These are phyloP conservation scores for Hydrolagus colliei DNA, from an alignment of 2,797 vertebrate species.

Conservation along the genomic window DNA sequence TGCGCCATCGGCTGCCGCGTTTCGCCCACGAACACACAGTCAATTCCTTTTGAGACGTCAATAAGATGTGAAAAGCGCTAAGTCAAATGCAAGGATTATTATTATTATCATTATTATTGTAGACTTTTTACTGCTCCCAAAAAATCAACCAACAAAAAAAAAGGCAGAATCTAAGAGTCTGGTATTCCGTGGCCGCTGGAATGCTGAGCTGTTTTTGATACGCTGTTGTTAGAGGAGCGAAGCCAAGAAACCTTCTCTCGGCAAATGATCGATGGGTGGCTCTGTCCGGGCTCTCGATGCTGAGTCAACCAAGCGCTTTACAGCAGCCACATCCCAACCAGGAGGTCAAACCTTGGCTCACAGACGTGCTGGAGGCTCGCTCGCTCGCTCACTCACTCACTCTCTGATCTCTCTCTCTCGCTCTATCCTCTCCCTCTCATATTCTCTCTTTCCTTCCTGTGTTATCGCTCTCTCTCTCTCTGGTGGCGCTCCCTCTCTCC, in stretches of 20 bases:
- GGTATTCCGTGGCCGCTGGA: slow-evolving; percentile 41
- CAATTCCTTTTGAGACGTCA: too few relatives aligned
- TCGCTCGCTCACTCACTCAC: background rate
- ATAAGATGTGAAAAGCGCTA: too few relatives aligned
- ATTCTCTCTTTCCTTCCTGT: too few relatives aligned
- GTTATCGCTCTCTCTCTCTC: too few relatives aligned
- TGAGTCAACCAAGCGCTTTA: slow-evolving; percentile 46
- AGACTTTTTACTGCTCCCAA: background rate
- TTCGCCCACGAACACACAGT: too few relatives aligned
- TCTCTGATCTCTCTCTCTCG: too few relatives aligned
- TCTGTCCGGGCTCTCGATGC: slow-evolving; percentile 35
- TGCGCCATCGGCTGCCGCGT: too few relatives aligned
- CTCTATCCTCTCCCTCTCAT: too few relatives aligned
- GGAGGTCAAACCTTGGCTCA: slow-evolving; percentile 5
- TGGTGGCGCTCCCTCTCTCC: too few relatives aligned
- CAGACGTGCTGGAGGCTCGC: background rate
- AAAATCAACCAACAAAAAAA: background rate
- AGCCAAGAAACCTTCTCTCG: slow-evolving; percentile 59
- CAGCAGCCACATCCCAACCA: slow-evolving; percentile 35
- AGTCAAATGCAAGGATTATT: too few relatives aligned
- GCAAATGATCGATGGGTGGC: slow-evolving; percentile 59
- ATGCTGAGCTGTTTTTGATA: slow-evolving; percentile 54
- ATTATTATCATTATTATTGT: too few relatives aligned
- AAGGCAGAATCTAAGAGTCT: slow-evolving; percentile 4
- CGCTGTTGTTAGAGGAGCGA: slow-evolving; percentile 61